Conservation (phyloP, 1,140 invertebrate species). For the Aethina tumida region DNA sequence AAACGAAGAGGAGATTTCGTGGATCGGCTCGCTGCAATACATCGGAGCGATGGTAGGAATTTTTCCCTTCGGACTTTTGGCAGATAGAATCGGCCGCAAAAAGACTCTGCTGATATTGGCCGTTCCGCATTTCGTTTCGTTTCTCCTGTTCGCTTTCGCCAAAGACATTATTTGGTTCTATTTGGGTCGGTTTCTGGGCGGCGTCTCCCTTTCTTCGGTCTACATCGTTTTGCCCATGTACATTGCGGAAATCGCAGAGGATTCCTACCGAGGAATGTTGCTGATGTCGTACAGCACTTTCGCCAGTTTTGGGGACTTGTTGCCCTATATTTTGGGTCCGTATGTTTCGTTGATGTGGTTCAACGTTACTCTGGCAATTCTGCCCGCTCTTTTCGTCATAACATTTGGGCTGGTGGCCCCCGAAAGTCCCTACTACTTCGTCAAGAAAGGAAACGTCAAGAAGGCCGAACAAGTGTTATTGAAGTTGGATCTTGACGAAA, state of each 20-base stretch:
- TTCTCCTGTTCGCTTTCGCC: constrained; percentile 34
- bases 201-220: constrained; percentile 35
- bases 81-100: constrained; percentile 50
- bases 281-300: constrained; percentile 16
- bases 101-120: constrained; percentile 31
- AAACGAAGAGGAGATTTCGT: constrained; percentile 49
- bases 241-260: constrained; percentile 40
- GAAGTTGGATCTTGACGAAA: not conserved
- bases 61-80: constrained; percentile 46
- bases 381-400: constrained; percentile 42
- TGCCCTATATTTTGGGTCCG: constrained; percentile 47
- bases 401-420: constrained; percentile 43
- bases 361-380: constrained; percentile 37
- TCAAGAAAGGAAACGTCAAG: constrained; percentile 45
- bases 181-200: constrained; percentile 34
- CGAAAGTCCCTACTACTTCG: constrained; percentile 65
- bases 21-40: constrained; percentile 70
- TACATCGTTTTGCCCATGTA: constrained; percentile 41
- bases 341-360: constrained; percentile 43
- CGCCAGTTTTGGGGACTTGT: constrained; percentile 15
- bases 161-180: constrained; percentile 30
- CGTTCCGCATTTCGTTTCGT: constrained; percentile 34
- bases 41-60: constrained; percentile 68
- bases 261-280: constrained; percentile 17
- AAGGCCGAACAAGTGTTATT: constrained; percentile 39